Percentiles rank a stretch among this genome's conserved stretches.
Conservation (phyloP, 2,888 invertebrate genomes). For the Athripsodes cinereus region DNA sequence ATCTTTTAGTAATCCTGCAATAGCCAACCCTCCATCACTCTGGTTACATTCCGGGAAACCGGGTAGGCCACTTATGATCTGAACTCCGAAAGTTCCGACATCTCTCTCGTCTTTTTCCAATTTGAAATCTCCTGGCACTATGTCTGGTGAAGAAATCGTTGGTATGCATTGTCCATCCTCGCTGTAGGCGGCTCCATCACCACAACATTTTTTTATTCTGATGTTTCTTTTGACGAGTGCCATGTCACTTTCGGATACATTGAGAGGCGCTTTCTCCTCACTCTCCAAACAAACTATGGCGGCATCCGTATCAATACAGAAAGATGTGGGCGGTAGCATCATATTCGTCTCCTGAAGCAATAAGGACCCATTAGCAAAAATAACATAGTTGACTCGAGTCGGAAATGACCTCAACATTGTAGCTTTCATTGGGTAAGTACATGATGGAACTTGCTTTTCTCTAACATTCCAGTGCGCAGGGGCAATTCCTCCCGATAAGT, state of each 20-base stretch:
- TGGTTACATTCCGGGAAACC: slow-evolving; percentile 52
- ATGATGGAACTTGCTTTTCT: slow-evolving; percentile 34
- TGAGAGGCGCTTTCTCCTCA: slow-evolving; percentile 31
- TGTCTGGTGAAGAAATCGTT: slow-evolving; percentile 34
- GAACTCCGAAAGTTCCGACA: slow-evolving; percentile 31
- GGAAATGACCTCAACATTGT: slow-evolving; percentile 39
- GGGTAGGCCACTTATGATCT: slow-evolving; percentile 47
- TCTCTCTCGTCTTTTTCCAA: slow-evolving; percentile 33
- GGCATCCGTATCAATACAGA: slow-evolving; percentile 63
- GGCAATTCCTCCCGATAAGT: slow-evolving; percentile 39
- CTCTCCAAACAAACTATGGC: slow-evolving; percentile 56
- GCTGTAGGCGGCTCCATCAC: slow-evolving; percentile 55
- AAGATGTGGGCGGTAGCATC: slow-evolving; percentile 50
- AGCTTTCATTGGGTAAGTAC: slow-evolving; percentile 38
- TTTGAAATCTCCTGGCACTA: slow-evolving; percentile 33
- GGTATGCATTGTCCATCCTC: slow-evolving; percentile 47
- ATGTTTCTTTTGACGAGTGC: slow-evolving; percentile 36
- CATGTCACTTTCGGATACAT: slow-evolving; percentile 30
- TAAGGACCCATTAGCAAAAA: slow-evolving; percentile 63
- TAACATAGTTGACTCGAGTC: slow-evolving; percentile 41
- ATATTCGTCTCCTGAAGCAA: slow-evolving; percentile 46
- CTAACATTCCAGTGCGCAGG: slow-evolving; percentile 48
- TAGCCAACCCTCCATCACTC: slow-evolving; percentile 47
- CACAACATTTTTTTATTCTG: slow-evolving; percentile 64
- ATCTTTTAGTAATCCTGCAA: slow-evolving; percentile 51